Evolutionary conservation across 2,113 vertebrate genomes (phyloP).

Genomic region (Oncorhynchus tshawytscha): DNA sequence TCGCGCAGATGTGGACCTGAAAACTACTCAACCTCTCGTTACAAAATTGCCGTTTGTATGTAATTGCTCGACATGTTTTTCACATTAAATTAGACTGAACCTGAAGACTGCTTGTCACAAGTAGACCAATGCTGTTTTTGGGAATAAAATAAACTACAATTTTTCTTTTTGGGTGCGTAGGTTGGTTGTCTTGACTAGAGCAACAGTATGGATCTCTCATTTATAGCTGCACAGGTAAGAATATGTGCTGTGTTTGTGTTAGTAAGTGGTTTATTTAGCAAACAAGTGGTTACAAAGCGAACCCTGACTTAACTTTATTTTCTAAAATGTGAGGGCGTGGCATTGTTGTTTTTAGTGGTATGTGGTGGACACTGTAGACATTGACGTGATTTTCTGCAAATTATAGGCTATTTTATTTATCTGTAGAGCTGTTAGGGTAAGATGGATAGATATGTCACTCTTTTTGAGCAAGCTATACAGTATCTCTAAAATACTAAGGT

Average conservation of each 20-base stretch:
- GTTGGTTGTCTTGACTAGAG: conserved; percentile 34
- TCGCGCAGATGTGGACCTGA: conserved; percentile 19
- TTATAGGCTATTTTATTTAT: background rate
- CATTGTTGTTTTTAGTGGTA: conserved; percentile 18
- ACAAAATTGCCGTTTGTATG: background rate
- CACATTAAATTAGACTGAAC: conserved; percentile 48
- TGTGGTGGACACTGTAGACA: background rate
- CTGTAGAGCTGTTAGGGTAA: background rate
- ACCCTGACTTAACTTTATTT: conserved; percentile 38
- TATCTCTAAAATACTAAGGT: no score
- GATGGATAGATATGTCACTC: no score
- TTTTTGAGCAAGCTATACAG: no score
- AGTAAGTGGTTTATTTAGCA: background rate
- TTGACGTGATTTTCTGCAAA: background rate
- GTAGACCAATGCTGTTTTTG: conserved; percentile 47
- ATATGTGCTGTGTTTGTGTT: background rate
- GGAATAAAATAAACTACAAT: conserved; percentile 37
- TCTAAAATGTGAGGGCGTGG: conserved; percentile 44
- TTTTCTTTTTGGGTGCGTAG: conserved; percentile 44
- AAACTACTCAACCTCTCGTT: background rate
- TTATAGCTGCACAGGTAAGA: conserved; percentile 93
- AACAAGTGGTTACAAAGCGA: background rate
- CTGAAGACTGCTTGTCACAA: conserved; percentile 4
- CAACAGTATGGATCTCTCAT: conserved; percentile 90
- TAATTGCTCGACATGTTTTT: conserved; percentile 41